Base-by-base conservation (phyloP, 2,113 vertebrate species). In the Gallinago undulata region DNA sequence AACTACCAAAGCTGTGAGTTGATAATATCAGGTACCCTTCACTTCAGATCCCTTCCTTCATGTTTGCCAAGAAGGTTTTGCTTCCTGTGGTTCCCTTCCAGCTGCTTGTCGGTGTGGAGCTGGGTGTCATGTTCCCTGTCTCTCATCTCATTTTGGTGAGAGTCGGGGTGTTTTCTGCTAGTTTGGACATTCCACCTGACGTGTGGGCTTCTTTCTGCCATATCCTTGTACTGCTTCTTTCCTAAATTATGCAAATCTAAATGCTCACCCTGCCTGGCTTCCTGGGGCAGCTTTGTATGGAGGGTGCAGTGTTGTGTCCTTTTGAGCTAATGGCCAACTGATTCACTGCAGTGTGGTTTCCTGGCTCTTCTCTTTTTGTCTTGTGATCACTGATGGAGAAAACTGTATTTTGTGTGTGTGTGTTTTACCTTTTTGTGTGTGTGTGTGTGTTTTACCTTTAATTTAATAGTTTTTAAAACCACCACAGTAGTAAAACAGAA, bases 21-120 rank as follows among this genome's bases (percentile, higher is more conserved):
- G 77, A 25, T 37, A 13, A 13, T 18, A 7, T 5, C 74, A 78
- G 22, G 27, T 9, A 28, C 43, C 67, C 31, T 74, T 63, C 7
- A 1, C 23, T 35, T 43, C 51, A 47, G 23, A 57, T 70, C 31
- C 68, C 47, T 78, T 74, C 43, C n/a, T 13, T 93, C 47, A 13
- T 21, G 39, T 90, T 92, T 97, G 94, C 95, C 86, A 95, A 89
- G 88, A 84, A 86, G 89, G 8, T 89, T 89, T 87, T 96, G 11
- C 69, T 78, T 7, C 48, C 62, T 79, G 24, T 55, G 51, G 7
- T 63, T 93, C 39, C 91, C 62, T 90, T 87, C 48, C 68, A 87
- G 64, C 77, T 60, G 64, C 75, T 25, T 84, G 73, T 87, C 67
- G 37, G 31, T 10, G 31, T 79, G 76, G 51, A 87, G 39, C 51